Evolutionary conservation across 2,888 invertebrate genomes (phyloP), one percentile per base, ranked within the genome.

Genomic region (Cataglyphis livida): DNA sequence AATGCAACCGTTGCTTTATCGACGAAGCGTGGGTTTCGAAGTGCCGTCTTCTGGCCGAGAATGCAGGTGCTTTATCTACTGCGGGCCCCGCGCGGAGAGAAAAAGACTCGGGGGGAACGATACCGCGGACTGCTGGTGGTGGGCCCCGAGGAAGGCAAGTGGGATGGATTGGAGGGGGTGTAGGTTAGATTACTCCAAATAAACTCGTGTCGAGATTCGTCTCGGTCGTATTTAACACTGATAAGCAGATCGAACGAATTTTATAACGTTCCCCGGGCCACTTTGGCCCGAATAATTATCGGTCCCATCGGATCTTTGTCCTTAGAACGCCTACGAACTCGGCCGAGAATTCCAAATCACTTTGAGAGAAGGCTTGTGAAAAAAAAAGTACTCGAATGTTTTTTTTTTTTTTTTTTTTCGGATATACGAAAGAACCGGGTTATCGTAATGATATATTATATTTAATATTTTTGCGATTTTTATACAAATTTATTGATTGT

Each of bases 1-100:
- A 93, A 93, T 93, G 92, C 91, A 88, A 91, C 88, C 91, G 91
- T 90, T 91, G 90, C 89, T 92, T 92, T 92, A 92, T 92, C 93
- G 91, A 91, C 91, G 90, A 92, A 92, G 92, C 91, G 92, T 89
- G 91, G 91, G 91, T 91, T 92, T 90, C 87, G 86, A 87, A 92
- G 91, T 91, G 91, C 88, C 91, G 85, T 87, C 84, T 82, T 89
- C 83, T 88, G 76, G 66, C 79, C 74, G 88, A 89, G 89, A 90
- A 90, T 90, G 90, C 90, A 90, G 90, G 89, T 89, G 90, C 82
- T 90, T 90, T 90, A 90, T 90, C 90, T 90, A n/a, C 25, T 54
- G 78, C 71, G 59, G 59, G 81, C 78, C 76, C 79, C 84, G 84
- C 70, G 71, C 54, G 15, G 66, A 51, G 48, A 70, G 81, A 74